Evolutionary conservation across 2,797 vertebrate genomes (phyloP).

Genomic region (Pseudochirops corinnae): DNA sequence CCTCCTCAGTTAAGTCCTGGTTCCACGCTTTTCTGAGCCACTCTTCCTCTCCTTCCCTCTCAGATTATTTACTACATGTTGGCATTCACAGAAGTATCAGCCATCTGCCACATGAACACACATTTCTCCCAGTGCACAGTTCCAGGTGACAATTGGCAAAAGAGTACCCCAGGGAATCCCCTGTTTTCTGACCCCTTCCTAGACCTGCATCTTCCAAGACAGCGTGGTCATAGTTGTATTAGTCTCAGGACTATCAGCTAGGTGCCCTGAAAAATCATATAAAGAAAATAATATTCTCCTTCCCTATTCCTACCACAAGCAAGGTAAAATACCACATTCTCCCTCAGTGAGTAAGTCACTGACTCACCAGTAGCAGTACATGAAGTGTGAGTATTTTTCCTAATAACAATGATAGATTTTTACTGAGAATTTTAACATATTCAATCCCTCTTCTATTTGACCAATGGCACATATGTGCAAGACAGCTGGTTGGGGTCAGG

Average conservation of each 20-base stretch:
- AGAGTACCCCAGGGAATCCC: background rate
- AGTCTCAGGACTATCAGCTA: background rate
- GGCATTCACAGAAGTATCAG: background rate
- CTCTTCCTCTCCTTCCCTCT: background rate
- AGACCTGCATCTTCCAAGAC: background rate
- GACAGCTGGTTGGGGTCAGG: background rate
- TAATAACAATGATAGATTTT: background rate
- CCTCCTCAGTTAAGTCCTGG: background rate
- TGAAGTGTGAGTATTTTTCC: background rate
- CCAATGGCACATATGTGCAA: background rate
- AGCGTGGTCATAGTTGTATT: background rate
- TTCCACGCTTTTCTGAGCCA: background rate
- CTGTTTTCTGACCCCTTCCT: background rate
- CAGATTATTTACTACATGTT: background rate
- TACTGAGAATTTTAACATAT: background rate
- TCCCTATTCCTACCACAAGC: background rate
- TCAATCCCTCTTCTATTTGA: background rate
- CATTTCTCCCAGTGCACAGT: background rate
- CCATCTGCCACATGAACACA: background rate
- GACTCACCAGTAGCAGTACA: background rate
- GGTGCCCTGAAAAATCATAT: background rate
- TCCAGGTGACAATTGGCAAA: background rate
- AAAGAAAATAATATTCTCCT: background rate
- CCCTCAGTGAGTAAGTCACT: background rate
- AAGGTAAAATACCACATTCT: background rate